Evolutionary conservation across 2,888 invertebrate species (phyloP), one percentile per base, ranked within the genome.

Genomic region (Bibio marci): DNA sequence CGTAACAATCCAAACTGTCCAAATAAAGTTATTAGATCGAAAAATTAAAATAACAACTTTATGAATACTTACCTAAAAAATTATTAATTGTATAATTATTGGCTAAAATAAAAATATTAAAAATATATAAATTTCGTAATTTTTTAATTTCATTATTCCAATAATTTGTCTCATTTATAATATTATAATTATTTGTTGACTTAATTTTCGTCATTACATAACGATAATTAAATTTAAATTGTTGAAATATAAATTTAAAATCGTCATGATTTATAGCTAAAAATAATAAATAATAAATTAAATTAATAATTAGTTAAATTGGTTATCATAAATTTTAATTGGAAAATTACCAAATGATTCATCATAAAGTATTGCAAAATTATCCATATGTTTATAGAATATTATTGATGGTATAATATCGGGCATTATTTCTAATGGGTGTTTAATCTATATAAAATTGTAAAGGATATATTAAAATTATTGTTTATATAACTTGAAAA

Each of bases 251-350:
- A 22, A 6, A 6, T 22, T 22, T 22, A 22, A 22, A 22, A 61
- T 88, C 91, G 59, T 91, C 90, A 64, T 91, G 87, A 53, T 90
- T 87, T 82, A 91, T 86, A 11, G 86, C 81, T 82, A 31, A 31
- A 12, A 33, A 26, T 13, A 25, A n/a, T 26, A 33, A 12, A 15
- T 3, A 12, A 18, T 22, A 15, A 33, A 33, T 19, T 32, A n/a
- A 15, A 2, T 22, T 22, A 22, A 28, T 17, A n/a, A 4, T 7
- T n/a, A 13, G 8, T 27, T 13, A 22, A 30, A 4, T 15, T 25
- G 25, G 12, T 13, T 18, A 17, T 30, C 12, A 4, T 6, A 6
- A 22, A 22, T 6, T 22, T 6, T 17, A 6, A 37, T 12, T 11
- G 11, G n/a, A 69, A 66, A 28, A 71, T 33, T 32, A 17, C 32